phyloP scores from a whole-genome alignment of 1,140 invertebrate genomes.

The Goniozus legneri region DNA sequence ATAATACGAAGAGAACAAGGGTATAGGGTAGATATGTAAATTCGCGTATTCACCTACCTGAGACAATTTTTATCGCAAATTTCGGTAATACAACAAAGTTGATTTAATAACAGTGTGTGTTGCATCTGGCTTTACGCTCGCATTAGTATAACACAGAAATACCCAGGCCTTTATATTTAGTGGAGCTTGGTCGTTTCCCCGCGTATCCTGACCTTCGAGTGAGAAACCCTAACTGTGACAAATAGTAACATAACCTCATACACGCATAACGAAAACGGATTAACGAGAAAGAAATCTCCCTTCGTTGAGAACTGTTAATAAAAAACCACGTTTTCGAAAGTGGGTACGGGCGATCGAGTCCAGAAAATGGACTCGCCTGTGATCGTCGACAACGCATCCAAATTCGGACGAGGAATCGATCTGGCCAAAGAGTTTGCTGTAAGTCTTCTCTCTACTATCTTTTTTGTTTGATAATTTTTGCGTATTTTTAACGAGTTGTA shows the following conservation, averaged over 20 bases:
- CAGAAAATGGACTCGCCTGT: slow-evolving; percentile 50
- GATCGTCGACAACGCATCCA: slow-evolving; percentile 49
- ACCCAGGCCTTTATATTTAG: slow-evolving; percentile 7
- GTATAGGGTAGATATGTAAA: too few species aligned
- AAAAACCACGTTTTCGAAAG: slow-evolving; percentile 27
- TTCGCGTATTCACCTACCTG: too few species aligned
- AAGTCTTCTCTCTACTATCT: slow-evolving; percentile 40
- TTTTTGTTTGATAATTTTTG: too few species aligned
- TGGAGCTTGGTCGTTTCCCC: not conserved
- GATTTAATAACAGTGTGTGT: not conserved
- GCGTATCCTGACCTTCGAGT: not conserved
- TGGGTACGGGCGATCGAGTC: slow-evolving; percentile 20
- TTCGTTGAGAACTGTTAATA: not conserved
- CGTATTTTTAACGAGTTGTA: too few species aligned
- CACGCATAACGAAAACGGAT: not conserved
- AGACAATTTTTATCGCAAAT: not conserved
- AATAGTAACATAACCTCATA: slow-evolving; percentile 1
- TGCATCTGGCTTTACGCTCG: slow-evolving; percentile 10
- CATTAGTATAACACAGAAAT: slow-evolving; percentile 9
- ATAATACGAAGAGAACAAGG: too few species aligned
- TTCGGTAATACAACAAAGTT: not conserved
- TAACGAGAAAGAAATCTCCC: not conserved
- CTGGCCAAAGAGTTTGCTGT: slow-evolving; percentile 45
- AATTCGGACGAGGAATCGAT: slow-evolving; percentile 48
- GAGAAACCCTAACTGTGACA: not conserved